Percentiles rank a stretch among this genome's conserved stretches.
Evolutionary conservation across 2,888 invertebrate species (phyloP).

Genomic region (Drosophila pseudotakahashii): DNA sequence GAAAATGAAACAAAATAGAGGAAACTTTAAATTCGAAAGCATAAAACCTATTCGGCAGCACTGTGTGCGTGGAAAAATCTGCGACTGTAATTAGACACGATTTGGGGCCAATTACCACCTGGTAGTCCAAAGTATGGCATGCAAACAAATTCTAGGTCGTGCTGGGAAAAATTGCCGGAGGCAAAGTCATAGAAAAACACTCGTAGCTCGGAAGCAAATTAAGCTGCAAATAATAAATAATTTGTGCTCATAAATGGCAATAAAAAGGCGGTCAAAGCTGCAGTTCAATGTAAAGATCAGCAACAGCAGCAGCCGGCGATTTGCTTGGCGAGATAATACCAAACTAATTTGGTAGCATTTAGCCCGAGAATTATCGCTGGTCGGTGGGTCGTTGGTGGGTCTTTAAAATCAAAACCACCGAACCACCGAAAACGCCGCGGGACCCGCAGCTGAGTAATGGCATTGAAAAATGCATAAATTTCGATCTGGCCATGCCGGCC

Average conservation of each 20-base stretch:
- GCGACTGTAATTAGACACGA: constrained; percentile 73
- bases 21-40: background rate
- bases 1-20: background rate
- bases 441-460: constrained; percentile 67
- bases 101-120: constrained; percentile 76
- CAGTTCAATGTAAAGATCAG: constrained; percentile 8
- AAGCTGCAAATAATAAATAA: constrained; percentile 75
- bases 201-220: constrained; percentile 78
- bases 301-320: constrained; percentile 47
- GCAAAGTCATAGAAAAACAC: constrained; percentile 46
- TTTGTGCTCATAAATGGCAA: constrained; percentile 74
- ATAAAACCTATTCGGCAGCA: background rate
- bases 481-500: constrained; percentile 4
- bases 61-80: constrained; percentile 23
- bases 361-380: constrained; percentile 62
- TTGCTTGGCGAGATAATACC: constrained; percentile 74
- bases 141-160: constrained; percentile 25
- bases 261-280: constrained; percentile 64
- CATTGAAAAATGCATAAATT: constrained; percentile 78
- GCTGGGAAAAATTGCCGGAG: constrained; percentile 23
- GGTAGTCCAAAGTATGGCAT: constrained; percentile 53
- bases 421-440: constrained; percentile 37
- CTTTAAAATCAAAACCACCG: constrained; percentile 7
- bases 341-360: constrained; percentile 79
- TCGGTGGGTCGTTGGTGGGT: constrained; percentile 7